phyloP scores from a whole-genome alignment of 2,888 invertebrate species.

The Falcaria lacertinaria region DNA sequence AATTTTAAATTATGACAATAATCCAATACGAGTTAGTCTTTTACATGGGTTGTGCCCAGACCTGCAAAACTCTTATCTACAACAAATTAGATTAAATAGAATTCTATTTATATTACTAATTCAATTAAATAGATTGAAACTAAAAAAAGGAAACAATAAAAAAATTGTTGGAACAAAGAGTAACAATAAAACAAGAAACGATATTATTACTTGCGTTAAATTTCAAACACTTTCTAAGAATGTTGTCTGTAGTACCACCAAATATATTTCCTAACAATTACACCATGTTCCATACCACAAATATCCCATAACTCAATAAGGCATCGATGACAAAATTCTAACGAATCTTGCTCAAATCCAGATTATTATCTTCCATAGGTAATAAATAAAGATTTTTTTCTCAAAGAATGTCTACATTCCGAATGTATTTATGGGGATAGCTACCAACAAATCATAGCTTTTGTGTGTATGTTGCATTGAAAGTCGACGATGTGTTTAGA shows the following conservation, averaged over 20 bases:
- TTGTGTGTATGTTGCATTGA: conserved; percentile 48
- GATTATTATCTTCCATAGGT: conserved; percentile 16
- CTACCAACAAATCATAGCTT: conserved; percentile 65
- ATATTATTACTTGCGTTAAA: no score
- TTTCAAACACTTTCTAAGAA: no score
- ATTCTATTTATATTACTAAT: no score
- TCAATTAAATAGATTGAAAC: no score
- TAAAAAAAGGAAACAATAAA: no score
- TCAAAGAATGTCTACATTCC: conserved; percentile 28
- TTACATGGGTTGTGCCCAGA: no score
- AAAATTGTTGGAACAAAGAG: no score
- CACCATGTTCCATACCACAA: background rate
- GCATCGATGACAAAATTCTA: conserved; percentile 23
- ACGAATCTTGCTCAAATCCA: conserved; percentile 10
- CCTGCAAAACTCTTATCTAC: no score
- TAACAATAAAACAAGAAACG: no score
- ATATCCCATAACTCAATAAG: conserved; percentile 1
- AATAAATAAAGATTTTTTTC: conserved; percentile 63
- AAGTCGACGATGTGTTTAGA: conserved; percentile 57
- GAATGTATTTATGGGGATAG: conserved; percentile 51
- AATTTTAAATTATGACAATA: no score
- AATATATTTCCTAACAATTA: conserved; percentile 1
- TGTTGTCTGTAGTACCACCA: background rate
- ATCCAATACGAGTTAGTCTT: no score
- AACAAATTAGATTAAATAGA: no score